Percentiles rank a stretch among this genome's conserved stretches.
Evolutionary conservation across 2,113 vertebrate genomes (phyloP).

Genomic region (Zapus hudsonius): DNA sequence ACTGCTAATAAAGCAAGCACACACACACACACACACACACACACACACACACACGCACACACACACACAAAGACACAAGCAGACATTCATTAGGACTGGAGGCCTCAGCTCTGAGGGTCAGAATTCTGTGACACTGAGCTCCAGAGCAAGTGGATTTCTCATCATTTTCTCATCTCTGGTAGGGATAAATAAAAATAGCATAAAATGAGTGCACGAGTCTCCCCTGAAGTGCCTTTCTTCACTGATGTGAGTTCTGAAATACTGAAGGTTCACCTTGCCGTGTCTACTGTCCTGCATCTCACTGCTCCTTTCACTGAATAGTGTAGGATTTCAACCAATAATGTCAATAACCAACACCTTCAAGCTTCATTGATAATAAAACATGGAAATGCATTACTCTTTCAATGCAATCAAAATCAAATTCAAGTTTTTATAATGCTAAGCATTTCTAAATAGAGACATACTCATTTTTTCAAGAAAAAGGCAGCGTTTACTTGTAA

Average conservation of each 20-base stretch:
- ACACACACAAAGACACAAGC: constrained; percentile 39
- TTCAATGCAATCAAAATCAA: neutral
- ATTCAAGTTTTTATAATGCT: neutral
- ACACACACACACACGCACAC: constrained; percentile 50
- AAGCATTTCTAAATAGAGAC: neutral
- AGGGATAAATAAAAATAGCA: constrained; percentile 74
- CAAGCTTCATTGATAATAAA: constrained; percentile 10
- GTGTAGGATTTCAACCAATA: neutral
- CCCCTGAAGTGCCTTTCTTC: neutral
- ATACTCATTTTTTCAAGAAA: neutral
- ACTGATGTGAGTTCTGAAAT: constrained; percentile 1
- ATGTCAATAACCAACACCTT: neutral
- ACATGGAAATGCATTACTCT: neutral
- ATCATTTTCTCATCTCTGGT: constrained; percentile 73
- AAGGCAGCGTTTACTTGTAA: neutral
- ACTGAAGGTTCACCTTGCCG: neutral
- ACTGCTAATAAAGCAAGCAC: constrained; percentile 59
- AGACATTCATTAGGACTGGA: constrained; percentile 64
- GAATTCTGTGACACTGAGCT: constrained; percentile 68
- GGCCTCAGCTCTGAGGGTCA: constrained; percentile 63
- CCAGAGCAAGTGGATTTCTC: constrained; percentile 75
- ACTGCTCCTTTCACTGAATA: neutral
- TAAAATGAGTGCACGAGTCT: constrained; percentile 28
- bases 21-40: constrained; percentile 33
- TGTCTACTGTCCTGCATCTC: neutral